These are phyloP conservation scores for Synergus umbraculus DNA, from an alignment of 2,888 invertebrate species.

Conservation along the genomic window DNA sequence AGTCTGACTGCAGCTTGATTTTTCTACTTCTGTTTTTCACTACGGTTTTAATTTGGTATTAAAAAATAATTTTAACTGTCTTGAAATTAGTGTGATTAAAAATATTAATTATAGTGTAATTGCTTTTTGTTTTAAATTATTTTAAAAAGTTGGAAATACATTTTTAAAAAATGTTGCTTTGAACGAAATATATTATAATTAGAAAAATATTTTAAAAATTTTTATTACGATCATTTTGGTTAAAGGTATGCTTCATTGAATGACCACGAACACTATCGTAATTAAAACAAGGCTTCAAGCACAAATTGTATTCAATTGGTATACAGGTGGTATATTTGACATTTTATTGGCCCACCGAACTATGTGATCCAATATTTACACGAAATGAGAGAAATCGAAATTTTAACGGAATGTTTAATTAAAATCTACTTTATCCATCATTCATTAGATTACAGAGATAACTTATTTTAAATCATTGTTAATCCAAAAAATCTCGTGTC, in stretches of 20 bases:
- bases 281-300: background rate
- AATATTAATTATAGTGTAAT: too few species aligned
- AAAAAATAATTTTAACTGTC: too few species aligned
- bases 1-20: background rate
- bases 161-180: too few species aligned
- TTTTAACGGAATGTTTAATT: background rate
- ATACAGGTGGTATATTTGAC: background rate
- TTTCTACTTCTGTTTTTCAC: background rate
- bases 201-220: background rate
- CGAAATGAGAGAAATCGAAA: background rate
- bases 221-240: background rate
- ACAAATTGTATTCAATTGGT: background rate
- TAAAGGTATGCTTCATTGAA: background rate
- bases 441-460: background rate
- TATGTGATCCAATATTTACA: slow-evolving; percentile 2
- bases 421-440: background rate
- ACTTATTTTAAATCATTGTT: background rate
- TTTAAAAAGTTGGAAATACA: too few species aligned
- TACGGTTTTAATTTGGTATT: background rate
- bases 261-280: background rate
- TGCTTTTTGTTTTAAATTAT: too few species aligned
- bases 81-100: too few species aligned
- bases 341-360: background rate
- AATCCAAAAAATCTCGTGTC: too few species aligned
- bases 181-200: too few species aligned